phyloP scores from a whole-genome alignment of 1,140 invertebrate species.

The Myzus persicae region DNA sequence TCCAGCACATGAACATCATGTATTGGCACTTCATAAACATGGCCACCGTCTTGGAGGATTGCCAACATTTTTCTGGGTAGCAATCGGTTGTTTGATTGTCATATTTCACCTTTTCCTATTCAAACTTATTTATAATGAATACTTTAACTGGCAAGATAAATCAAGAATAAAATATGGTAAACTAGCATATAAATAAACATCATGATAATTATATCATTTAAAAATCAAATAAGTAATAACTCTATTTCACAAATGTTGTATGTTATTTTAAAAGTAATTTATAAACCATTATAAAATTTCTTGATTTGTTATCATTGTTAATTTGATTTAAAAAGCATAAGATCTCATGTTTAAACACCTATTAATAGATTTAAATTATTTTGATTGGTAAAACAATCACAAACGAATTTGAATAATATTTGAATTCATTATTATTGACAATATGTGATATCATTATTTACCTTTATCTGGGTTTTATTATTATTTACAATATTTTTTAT shows the following conservation, averaged over 20 bases:
- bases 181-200: conserved; percentile 56
- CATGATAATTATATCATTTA: neutral
- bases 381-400: neutral
- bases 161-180: conserved; percentile 67
- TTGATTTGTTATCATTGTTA: neutral
- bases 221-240: neutral
- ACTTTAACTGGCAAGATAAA: conserved; percentile 76
- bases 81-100: conserved; percentile 86
- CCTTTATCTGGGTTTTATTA: neutral
- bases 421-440: neutral
- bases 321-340: neutral
- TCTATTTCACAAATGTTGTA: neutral
- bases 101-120: conserved; percentile 94
- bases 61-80: conserved; percentile 92
- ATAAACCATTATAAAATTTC: neutral
- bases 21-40: conserved; percentile 91
- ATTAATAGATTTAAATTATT: neutral
- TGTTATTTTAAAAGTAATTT: neutral
- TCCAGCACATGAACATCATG: conserved; percentile 90
- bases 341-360: neutral
- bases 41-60: conserved; percentile 89
- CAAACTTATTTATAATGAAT: conserved; percentile 92
- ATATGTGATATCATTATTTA: too few species aligned
- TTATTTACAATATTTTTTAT: neutral
- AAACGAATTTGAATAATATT: neutral